Percentiles rank a stretch among this genome's conserved stretches.
These are phyloP conservation scores for Numenius arquata DNA, from an alignment of 2,113 vertebrate species.

Conservation along the genomic window DNA sequence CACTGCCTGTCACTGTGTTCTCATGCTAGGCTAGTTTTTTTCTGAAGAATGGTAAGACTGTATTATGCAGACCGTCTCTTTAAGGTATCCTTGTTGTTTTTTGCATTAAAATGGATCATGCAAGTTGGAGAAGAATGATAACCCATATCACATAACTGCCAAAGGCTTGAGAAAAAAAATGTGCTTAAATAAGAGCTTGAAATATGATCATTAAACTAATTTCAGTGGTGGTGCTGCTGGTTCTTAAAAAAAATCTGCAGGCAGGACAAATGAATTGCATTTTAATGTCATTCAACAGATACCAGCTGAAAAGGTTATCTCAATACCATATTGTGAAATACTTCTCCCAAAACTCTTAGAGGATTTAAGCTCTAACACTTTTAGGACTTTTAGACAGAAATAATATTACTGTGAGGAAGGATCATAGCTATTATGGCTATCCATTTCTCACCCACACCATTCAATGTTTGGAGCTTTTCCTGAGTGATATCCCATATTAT, in stretches of 20 bases:
- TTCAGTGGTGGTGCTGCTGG: fast-evolving
- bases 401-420: neutral
- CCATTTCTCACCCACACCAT: neutral
- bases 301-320: neutral
- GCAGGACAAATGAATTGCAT: neutral
- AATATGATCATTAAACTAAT: neutral
- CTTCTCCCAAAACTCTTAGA: neutral
- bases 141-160: neutral
- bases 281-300: neutral
- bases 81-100: neutral
- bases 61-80: neutral
- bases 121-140: neutral
- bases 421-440: neutral
- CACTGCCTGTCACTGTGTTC: neutral
- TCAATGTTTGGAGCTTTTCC: neutral
- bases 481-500: neutral
- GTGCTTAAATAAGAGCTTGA: neutral
- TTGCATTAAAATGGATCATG: neutral
- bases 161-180: neutral
- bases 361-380: neutral
- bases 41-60: neutral
- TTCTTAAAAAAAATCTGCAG: neutral
- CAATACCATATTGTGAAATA: neutral
- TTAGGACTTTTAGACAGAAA: neutral
- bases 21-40: neutral